Evolutionary conservation across 1,140 invertebrate genomes (phyloP), one percentile per base, ranked within the genome.

Genomic region (Drosophila lowei): DNA sequence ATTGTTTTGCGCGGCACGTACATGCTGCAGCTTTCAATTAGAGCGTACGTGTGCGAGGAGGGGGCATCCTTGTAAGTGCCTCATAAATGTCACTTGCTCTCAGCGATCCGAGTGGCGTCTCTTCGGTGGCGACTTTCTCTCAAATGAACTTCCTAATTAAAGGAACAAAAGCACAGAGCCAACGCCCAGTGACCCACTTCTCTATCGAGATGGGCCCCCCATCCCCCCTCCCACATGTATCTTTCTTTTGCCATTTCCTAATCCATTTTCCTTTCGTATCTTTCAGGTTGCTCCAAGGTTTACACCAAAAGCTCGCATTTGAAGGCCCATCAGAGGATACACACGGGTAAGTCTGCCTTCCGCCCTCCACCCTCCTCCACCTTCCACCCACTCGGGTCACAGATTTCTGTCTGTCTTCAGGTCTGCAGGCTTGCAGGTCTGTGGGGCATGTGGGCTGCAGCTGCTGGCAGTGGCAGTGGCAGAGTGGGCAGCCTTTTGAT

Each of bases 241-340:
- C 46, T 41, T 49, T 48, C 2, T 68, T 3, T 9, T 15, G 21
- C 38, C 54, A 21, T 9, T 23, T 54, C 0, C 15, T 16, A 57
- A 57, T 15, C 56, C 80, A 60, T 68, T 61, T 81, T 65, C 30
- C n/a, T 42, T 21, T 21, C 3, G 41, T 44, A 43, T 38, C 66
- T 94, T 94, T 44, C 93, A 97, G 98, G 98, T 88, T 99, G 98
- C 92, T 96, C 95, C 83, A 99, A 99, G 93, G 98, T 99, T 44
- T 99, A 99, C 92, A 99, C 98, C 48, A 99, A 99, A 94, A 98
- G 97, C 92, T 99, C 98, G 73, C 98, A 99, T 92, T 93, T 99
- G 9, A 99, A 99, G 93, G 98, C 98, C 57, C 98, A 99, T 93
- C 97, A 99, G 92, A 94, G 98, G 90, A 98, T 99, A 92, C 98